Conservation (phyloP, 2,797 vertebrate species). For the Phyllotis vaccarum region DNA sequence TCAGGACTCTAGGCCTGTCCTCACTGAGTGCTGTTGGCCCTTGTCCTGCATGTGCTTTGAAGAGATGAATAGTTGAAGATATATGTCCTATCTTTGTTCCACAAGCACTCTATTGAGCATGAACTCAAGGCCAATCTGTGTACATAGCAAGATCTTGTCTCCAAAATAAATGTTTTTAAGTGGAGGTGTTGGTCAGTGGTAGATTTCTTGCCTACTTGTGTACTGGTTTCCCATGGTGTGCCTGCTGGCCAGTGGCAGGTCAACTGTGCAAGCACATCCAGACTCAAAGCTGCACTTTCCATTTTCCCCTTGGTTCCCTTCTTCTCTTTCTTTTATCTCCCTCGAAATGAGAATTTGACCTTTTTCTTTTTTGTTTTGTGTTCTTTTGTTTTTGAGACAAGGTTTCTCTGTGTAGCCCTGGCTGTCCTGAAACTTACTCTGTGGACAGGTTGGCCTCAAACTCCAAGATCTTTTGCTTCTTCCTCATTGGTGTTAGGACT, state of each 20-base stretch:
- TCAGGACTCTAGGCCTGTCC: fast-evolving
- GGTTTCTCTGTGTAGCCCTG: not conserved
- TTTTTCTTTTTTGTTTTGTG: not conserved
- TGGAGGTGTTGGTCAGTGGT: not conserved
- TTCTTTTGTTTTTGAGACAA: not conserved
- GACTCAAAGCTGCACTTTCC: not conserved
- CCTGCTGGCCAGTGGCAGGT: fast-evolving
- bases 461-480: not conserved
- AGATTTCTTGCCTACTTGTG: not conserved
- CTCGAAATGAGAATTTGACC: not conserved
- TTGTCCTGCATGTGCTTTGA: fast-evolving
- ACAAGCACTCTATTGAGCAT: not conserved
- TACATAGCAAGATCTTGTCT: not conserved
- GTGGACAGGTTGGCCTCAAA: not conserved
- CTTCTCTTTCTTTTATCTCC: not conserved
- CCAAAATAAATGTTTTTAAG: no score
- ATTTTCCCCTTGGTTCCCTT: no score
- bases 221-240: not conserved
- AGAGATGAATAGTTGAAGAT: not conserved
- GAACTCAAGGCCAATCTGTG: not conserved
- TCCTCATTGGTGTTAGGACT: not conserved
- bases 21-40: no score
- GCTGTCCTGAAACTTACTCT: not conserved
- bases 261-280: not conserved
- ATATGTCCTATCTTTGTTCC: not conserved